Conservation (phyloP, 2,888 invertebrate genomes). For the Hartigia nigra region DNA sequence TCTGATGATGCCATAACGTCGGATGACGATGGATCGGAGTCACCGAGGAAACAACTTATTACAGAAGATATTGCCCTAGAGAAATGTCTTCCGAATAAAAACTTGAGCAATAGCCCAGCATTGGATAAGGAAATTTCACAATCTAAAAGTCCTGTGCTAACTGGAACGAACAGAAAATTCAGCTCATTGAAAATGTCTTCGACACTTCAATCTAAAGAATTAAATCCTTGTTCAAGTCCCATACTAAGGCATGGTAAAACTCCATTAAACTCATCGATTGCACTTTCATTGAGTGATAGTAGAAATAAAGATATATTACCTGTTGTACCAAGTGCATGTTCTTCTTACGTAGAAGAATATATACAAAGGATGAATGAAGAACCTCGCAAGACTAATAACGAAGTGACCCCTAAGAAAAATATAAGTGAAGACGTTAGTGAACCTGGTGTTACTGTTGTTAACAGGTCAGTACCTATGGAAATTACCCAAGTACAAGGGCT, state of each 20-base stretch:
- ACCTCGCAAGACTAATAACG: not conserved
- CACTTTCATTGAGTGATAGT: not conserved
- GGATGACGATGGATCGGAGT: not conserved
- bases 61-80: not conserved
- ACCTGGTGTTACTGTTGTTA: not conserved
- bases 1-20: not conserved
- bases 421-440: not conserved
- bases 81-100: constrained; percentile 13
- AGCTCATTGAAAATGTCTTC: not conserved
- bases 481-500: not conserved
- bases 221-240: constrained; percentile 9
- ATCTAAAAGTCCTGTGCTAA: constrained; percentile 33
- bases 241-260: not conserved
- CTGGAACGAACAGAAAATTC: constrained; percentile 23
- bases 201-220: not conserved
- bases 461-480: not conserved
- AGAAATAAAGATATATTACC: constrained; percentile 15
- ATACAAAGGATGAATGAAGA: not conserved
- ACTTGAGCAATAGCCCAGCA: constrained; percentile 8
- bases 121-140: not conserved
- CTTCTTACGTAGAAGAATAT: constrained; percentile 44
- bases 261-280: not conserved
- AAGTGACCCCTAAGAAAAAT: not conserved
- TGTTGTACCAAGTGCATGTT: constrained; percentile 44
- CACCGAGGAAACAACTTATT: not conserved